Conservation (phyloP, 2,888 invertebrate species). For the Andrena marginata region DNA sequence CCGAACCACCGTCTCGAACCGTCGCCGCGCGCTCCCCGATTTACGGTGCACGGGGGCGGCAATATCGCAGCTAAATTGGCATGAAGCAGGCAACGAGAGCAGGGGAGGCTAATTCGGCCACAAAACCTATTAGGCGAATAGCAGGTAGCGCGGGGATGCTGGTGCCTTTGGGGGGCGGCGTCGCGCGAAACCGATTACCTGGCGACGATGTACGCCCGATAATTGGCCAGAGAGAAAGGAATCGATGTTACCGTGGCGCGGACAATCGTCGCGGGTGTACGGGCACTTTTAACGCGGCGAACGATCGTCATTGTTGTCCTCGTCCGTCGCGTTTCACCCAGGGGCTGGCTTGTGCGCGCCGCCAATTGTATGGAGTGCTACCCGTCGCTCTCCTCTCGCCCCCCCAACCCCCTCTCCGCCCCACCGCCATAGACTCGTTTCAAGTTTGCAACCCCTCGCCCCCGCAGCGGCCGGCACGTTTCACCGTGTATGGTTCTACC, state of each 20-base stretch:
- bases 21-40: background rate
- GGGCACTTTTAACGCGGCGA: constrained; percentile 53
- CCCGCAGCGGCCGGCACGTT: constrained; percentile 24
- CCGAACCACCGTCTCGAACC: background rate
- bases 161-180: constrained; percentile 19
- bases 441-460: constrained; percentile 37
- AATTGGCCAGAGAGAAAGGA: constrained; percentile 61
- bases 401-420: background rate
- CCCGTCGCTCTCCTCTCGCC: background rate
- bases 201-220: constrained; percentile 37
- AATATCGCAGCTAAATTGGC: background rate
- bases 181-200: constrained; percentile 44
- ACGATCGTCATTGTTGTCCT: constrained; percentile 60
- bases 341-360: constrained; percentile 38
- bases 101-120: constrained; percentile 9
- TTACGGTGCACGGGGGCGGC: background rate
- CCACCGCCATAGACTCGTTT: constrained; percentile 44
- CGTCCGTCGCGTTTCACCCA: constrained; percentile 62
- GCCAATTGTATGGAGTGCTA: constrained; percentile 58
- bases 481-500: constrained; percentile 27
- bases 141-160: background rate
- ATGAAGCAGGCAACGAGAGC: background rate
- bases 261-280: constrained; percentile 49
- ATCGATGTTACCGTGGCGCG: constrained; percentile 59
- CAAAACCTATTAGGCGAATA: constrained; percentile 1